A percentile compares a stretch with the other conserved stretches of the same genome.
These are phyloP conservation scores for Ichneumon xanthorius DNA, from an alignment of 2,888 invertebrate genomes.

Conservation along the genomic window DNA sequence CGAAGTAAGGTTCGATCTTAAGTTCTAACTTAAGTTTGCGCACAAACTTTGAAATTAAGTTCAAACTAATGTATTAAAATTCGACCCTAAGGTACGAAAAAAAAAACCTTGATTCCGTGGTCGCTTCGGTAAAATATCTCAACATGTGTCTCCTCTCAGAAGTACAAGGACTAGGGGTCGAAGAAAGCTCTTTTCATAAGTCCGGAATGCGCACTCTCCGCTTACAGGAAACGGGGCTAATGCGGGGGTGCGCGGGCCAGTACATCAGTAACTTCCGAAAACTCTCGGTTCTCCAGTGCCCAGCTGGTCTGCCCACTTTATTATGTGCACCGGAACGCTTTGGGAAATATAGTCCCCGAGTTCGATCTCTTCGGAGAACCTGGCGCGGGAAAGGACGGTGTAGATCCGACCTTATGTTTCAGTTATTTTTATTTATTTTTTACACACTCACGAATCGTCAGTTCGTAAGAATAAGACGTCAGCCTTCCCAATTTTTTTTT, in stretches of 20 bases:
- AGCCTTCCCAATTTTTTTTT: too few relatives aligned
- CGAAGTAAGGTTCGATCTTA: too few relatives aligned
- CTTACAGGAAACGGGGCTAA: conserved; percentile 55
- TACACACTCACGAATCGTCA: too few relatives aligned
- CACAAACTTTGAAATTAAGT: background rate
- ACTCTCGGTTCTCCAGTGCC: conserved; percentile 38
- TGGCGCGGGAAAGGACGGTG: too few relatives aligned
- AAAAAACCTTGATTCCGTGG: background rate
- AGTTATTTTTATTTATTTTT: too few relatives aligned
- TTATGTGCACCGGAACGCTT: conserved; percentile 3
- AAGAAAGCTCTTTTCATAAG: background rate
- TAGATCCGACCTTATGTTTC: too few relatives aligned
- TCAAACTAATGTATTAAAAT: too few relatives aligned
- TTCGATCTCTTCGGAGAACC: too few relatives aligned
- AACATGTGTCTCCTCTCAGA: background rate
- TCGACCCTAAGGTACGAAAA: background rate
- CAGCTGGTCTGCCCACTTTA: conserved; percentile 38
- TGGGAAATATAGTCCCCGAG: background rate
- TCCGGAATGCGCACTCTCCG: conserved; percentile 31
- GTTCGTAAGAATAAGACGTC: too few relatives aligned
- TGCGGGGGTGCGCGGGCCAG: conserved; percentile 22
- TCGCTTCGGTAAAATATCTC: background rate
- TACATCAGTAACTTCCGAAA: conserved; percentile 54
- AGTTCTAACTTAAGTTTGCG: background rate
- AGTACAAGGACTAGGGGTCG: background rate